Conservation (phyloP, 2,797 vertebrate species). For the Orientallactaga sibirica region DNA sequence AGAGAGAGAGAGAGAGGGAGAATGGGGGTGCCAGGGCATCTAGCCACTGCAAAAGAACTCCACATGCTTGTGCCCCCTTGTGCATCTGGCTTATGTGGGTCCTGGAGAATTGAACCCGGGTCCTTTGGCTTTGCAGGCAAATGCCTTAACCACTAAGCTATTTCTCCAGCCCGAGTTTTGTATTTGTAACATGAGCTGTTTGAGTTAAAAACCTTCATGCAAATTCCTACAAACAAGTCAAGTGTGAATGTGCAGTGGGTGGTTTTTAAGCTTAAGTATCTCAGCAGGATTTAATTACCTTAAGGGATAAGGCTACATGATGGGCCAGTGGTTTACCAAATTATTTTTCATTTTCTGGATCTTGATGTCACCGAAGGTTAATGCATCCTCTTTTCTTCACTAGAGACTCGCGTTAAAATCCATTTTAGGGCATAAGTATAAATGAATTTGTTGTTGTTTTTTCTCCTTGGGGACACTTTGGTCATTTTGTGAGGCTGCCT, state of each 20-base stretch:
- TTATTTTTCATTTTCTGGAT: conserved; percentile 83
- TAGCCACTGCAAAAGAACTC: too few species aligned
- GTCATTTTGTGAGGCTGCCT: conserved; percentile 73
- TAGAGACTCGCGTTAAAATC: conserved; percentile 66
- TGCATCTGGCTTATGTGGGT: too few species aligned
- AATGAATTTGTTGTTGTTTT: conserved; percentile 72
- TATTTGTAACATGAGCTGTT: conserved; percentile 54
- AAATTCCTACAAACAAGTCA: conserved; percentile 69
- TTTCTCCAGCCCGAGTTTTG: conserved; percentile 7
- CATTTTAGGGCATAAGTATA: conserved; percentile 60
- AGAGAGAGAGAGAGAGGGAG: too few species aligned
- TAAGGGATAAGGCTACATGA: conserved; percentile 78
- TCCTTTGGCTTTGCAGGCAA: too few species aligned
- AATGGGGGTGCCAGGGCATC: too few species aligned
- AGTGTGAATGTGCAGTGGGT: conserved; percentile 59
- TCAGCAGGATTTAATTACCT: conserved; percentile 81
- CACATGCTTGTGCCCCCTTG: too few species aligned
- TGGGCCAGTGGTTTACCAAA: conserved; percentile 82
- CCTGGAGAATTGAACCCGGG: too few species aligned
- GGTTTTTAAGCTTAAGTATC: conserved; percentile 77
- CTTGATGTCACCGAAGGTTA: conserved; percentile 80
- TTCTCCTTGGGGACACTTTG: conserved; percentile 75
- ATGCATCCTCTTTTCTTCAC: conserved; percentile 72
- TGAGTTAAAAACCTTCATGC: conserved; percentile 73
- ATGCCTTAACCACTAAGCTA: too few species aligned